phyloP scores from a whole-genome alignment of 2,797 vertebrate genomes.

The Stomatorhinus walkeri region DNA sequence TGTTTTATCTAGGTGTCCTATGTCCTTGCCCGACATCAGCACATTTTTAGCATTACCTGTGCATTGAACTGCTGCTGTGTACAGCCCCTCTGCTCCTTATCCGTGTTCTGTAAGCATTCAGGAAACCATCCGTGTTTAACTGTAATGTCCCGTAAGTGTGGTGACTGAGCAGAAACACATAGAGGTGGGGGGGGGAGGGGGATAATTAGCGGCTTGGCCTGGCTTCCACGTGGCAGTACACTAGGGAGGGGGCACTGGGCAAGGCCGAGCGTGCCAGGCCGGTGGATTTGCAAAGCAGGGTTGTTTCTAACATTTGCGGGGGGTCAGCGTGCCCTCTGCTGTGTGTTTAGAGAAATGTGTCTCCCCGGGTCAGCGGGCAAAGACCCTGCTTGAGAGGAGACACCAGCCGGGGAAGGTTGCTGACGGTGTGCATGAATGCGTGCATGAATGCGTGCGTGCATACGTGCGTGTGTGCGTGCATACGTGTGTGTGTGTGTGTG shows the following conservation, averaged over 20 bases:
- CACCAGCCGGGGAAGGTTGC: background rate
- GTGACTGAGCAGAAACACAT: background rate
- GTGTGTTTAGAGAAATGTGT: background rate
- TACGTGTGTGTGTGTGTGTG: background rate
- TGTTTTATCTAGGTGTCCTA: background rate
- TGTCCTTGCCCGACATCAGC: background rate
- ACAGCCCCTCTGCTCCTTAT: background rate
- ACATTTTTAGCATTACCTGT: background rate
- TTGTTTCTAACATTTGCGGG: background rate
- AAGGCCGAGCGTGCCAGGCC: background rate
- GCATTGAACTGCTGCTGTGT: background rate
- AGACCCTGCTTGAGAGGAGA: background rate
- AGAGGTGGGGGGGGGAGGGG: background rate
- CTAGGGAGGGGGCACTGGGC: background rate
- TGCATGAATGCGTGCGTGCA: background rate
- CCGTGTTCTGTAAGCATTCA: background rate
- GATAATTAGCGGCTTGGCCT: background rate
- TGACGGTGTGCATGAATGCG: background rate
- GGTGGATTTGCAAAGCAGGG: background rate
- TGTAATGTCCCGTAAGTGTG: background rate
- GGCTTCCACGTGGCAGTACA: slow-evolving; percentile 5
- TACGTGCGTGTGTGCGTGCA: background rate
- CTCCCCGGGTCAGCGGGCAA: background rate
- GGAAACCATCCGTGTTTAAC: background rate
- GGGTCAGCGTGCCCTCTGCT: background rate